Conservation (phyloP, 2,888 invertebrate species). For the Holacanthella duospinosa region DNA sequence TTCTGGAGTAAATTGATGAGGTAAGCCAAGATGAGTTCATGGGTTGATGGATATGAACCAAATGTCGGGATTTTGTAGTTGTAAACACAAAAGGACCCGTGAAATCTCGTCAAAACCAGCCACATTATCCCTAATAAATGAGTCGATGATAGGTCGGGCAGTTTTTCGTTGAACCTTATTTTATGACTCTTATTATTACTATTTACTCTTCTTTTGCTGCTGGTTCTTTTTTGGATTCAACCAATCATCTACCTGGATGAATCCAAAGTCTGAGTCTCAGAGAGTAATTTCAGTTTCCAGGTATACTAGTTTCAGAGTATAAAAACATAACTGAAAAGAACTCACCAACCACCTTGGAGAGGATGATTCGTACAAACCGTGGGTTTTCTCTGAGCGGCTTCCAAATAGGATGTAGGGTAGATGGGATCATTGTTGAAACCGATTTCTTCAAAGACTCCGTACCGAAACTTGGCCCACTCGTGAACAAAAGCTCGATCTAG, state of each 20-base stretch:
- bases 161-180: too few species aligned
- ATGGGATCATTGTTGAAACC: constrained; percentile 51
- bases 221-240: too few species aligned
- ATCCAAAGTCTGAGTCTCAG: too few species aligned
- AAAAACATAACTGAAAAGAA: too few species aligned
- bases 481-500: constrained; percentile 47
- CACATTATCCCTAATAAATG: constrained; percentile 28
- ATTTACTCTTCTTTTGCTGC: background rate
- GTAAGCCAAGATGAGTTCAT: too few species aligned
- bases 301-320: background rate
- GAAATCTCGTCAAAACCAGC: background rate
- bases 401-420: constrained; percentile 49
- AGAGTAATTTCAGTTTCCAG: too few species aligned
- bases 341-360: constrained; percentile 35
- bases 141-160: too few species aligned
- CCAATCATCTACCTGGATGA: too few species aligned
- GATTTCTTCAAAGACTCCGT: constrained; percentile 58
- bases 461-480: constrained; percentile 57
- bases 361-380: constrained; percentile 35
- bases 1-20: too few species aligned
- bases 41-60: too few species aligned
- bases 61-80: too few species aligned
- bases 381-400: constrained; percentile 40
- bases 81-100: background rate
- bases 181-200: background rate